phyloP scores from a whole-genome alignment of 2,888 invertebrate genomes.

The Drosophila paranaensis region DNA sequence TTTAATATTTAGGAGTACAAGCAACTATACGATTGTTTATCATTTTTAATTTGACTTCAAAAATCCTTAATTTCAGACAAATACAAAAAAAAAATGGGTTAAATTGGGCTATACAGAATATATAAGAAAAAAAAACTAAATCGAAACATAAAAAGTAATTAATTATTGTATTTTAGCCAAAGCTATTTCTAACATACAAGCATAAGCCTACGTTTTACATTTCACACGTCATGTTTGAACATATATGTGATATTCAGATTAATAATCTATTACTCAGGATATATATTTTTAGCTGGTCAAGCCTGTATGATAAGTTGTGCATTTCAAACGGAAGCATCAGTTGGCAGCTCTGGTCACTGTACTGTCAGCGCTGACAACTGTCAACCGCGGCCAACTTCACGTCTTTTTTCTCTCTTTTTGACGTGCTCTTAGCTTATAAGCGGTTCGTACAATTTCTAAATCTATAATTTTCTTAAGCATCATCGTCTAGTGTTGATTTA shows the following conservation, averaged over 20 bases:
- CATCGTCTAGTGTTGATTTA: slow-evolving; percentile 41
- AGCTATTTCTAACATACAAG: not conserved
- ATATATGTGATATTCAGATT: not conserved
- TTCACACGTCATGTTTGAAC: not conserved
- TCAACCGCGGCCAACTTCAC: slow-evolving; percentile 75
- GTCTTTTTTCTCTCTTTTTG: slow-evolving; percentile 82
- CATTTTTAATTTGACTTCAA: no score
- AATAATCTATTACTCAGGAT: not conserved
- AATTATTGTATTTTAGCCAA: not conserved
- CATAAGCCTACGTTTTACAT: slow-evolving; percentile 10
- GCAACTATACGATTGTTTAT: slow-evolving; percentile 19
- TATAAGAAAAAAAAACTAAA: not conserved
- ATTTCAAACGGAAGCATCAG: slow-evolving; percentile 39
- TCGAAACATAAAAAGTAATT: not conserved
- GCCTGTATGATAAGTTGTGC: slow-evolving; percentile 14
- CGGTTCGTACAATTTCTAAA: slow-evolving; percentile 77
- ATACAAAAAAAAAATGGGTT: not conserved
- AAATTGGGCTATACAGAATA: no score
- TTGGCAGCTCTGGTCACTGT: slow-evolving; percentile 44
- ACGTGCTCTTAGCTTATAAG: slow-evolving; percentile 81
- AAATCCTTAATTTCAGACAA: not conserved
- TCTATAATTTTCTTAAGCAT: slow-evolving; percentile 75
- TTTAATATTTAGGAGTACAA: not conserved
- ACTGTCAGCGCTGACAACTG: slow-evolving; percentile 37
- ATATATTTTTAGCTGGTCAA: slow-evolving; percentile 2